Percentiles rank a stretch among this genome's conserved stretches.
These are phyloP conservation scores for Poecilus cupreus DNA, from an alignment of 2,888 invertebrate species.

Conservation along the genomic window DNA sequence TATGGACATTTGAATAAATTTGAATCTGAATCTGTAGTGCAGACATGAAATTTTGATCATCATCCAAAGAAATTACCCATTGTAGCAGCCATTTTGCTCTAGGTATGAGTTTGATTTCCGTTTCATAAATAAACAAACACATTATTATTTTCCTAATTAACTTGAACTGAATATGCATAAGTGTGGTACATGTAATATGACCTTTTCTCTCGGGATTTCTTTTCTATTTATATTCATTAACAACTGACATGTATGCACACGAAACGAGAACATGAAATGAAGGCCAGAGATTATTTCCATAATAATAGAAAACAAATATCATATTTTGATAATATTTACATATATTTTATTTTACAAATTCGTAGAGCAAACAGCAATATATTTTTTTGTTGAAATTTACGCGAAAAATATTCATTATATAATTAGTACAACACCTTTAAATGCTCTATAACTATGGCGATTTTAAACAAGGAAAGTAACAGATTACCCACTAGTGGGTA, in stretches of 20 bases:
- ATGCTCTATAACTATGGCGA: no score
- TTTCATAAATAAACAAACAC: not conserved
- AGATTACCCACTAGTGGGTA: no score
- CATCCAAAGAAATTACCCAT: not conserved
- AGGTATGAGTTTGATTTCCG: not conserved
- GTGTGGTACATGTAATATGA: not conserved
- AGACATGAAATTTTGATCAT: not conserved
- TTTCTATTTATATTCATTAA: not conserved
- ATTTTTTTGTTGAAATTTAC: no score
- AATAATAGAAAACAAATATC: no score
- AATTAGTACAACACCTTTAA: no score
- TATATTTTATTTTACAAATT: no score
- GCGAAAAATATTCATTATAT: no score
- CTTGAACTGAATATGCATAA: not conserved
- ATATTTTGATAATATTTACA: no score
- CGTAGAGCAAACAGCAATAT: no score
- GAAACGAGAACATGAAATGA: not conserved
- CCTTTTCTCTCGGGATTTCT: not conserved
- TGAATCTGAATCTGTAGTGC: slow-evolving; percentile 15
- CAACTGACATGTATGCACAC: not conserved
- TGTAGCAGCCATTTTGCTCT: not conserved
- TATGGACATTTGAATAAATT: slow-evolving; percentile 42
- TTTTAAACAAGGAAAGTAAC: no score
- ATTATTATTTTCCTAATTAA: not conserved
- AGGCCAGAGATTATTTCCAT: no score